Percentiles rank a stretch among this genome's conserved stretches.
These are phyloP conservation scores for Synanthedon vespiformis DNA, from an alignment of 2,888 invertebrate species.

Conservation along the genomic window DNA sequence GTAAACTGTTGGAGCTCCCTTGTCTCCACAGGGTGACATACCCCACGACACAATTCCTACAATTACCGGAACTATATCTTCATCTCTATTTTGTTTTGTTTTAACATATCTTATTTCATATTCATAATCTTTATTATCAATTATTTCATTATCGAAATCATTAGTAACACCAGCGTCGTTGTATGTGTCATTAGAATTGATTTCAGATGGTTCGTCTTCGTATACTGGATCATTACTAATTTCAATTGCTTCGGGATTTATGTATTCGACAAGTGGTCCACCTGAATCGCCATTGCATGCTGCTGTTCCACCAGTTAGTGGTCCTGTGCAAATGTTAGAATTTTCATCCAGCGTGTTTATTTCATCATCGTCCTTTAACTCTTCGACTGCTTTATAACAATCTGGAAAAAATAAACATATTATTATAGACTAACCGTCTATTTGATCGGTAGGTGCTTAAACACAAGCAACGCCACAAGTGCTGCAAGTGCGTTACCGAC, in stretches of 20 bases:
- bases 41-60: constrained; percentile 72
- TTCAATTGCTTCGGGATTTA: constrained; percentile 10
- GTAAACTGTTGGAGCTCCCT: constrained; percentile 65
- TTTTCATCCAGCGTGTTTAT: constrained; percentile 44
- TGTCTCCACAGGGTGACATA: constrained; percentile 58
- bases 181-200: constrained; percentile 9
- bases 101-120: constrained; percentile 7
- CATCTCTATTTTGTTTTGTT: constrained; percentile 8
- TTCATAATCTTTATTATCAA: constrained; percentile 11
- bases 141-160: constrained; percentile 7
- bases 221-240: constrained; percentile 1
- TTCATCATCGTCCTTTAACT: constrained; percentile 35
- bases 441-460: no score
- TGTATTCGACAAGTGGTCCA: constrained; percentile 54
- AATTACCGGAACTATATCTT: constrained; percentile 25
- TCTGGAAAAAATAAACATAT: constrained; percentile 24
- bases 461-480: no score
- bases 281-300: constrained; percentile 71
- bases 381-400: constrained; percentile 47
- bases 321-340: constrained; percentile 68
- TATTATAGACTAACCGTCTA: no score
- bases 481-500: no score
- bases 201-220: constrained; percentile 2
- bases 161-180: constrained; percentile 5
- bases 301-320: constrained; percentile 53